Percentiles rank a stretch among this genome's conserved stretches.
phyloP scores from a whole-genome alignment of 2,888 invertebrate species.

The Drosophila testacea region DNA sequence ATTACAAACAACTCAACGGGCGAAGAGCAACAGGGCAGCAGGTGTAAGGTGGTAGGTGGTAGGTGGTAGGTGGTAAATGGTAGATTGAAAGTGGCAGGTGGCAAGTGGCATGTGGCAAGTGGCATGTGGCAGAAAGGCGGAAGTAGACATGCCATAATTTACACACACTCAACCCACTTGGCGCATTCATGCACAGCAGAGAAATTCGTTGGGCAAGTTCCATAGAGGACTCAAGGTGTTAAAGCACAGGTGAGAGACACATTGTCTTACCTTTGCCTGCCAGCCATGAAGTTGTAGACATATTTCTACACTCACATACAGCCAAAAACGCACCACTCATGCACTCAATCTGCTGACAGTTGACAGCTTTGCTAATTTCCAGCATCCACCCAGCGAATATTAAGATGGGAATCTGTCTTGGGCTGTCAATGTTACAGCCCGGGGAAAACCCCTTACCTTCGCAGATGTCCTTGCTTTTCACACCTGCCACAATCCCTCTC shows the following conservation, averaged over 20 bases:
- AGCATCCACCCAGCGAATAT: constrained; percentile 64
- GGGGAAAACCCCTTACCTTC: neutral
- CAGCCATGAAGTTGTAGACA: constrained; percentile 62
- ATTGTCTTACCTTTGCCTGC: constrained; percentile 67
- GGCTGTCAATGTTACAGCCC: constrained; percentile 59
- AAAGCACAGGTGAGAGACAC: constrained; percentile 71
- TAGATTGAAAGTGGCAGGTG: constrained; percentile 14
- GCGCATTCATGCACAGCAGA: constrained; percentile 45
- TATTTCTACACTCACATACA: constrained; percentile 41
- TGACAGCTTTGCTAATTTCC: constrained; percentile 81
- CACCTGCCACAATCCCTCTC: neutral
- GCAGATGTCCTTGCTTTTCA: neutral
- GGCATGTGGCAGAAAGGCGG: constrained; percentile 43
- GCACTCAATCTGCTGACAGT: constrained; percentile 61
- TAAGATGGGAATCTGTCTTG: constrained; percentile 58
- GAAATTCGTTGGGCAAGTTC: constrained; percentile 63
- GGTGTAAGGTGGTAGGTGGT: neutral
- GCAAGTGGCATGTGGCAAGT: constrained; percentile 5
- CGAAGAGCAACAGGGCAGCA: constrained; percentile 15
- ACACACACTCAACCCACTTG: constrained; percentile 39
- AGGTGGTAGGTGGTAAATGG: constrained; percentile 18
- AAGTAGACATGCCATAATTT: constrained; percentile 79
- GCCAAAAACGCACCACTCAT: constrained; percentile 17
- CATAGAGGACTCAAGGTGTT: constrained; percentile 66
- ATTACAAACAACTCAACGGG: constrained; percentile 73